A percentile compares a stretch with the other conserved stretches of the same genome.
These are phyloP conservation scores for Macrotis lagotis DNA, from an alignment of 2,113 vertebrate species.

Conservation along the genomic window DNA sequence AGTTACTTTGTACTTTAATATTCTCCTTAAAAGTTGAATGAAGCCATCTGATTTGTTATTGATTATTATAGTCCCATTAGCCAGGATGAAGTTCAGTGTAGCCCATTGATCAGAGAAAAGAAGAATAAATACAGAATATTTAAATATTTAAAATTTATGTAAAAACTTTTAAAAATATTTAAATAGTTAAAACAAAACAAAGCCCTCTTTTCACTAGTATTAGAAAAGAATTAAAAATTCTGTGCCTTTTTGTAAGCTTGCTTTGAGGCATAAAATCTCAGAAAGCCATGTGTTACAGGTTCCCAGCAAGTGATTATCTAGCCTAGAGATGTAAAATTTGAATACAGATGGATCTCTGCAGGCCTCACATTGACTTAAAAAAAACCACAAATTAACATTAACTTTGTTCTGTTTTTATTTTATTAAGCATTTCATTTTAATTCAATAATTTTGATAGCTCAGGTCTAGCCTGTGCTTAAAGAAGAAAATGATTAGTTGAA, in stretches of 20 bases:
- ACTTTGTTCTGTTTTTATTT: not conserved
- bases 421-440: not conserved
- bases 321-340: not conserved
- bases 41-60: constrained; percentile 11
- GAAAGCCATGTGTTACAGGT: not conserved
- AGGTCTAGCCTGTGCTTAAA: not conserved
- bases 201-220: not conserved
- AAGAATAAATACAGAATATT: not conserved
- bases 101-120: not conserved
- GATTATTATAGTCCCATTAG: not conserved
- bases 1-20: not conserved
- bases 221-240: not conserved
- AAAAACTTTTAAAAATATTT: too few species aligned
- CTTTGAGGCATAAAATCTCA: not conserved
- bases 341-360: not conserved
- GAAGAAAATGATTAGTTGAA: not conserved
- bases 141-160: too few species aligned
- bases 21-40: constrained; percentile 29
- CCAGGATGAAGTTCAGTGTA: not conserved
- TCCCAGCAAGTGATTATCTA: not conserved
- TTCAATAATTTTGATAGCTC: not conserved
- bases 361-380: not conserved
- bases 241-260: not conserved
- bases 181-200: not conserved
- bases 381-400: not conserved